Evolutionary conservation across 1,140 invertebrate species (phyloP), one percentile per base, ranked within the genome.

Genomic region (Drosophila orosa): DNA sequence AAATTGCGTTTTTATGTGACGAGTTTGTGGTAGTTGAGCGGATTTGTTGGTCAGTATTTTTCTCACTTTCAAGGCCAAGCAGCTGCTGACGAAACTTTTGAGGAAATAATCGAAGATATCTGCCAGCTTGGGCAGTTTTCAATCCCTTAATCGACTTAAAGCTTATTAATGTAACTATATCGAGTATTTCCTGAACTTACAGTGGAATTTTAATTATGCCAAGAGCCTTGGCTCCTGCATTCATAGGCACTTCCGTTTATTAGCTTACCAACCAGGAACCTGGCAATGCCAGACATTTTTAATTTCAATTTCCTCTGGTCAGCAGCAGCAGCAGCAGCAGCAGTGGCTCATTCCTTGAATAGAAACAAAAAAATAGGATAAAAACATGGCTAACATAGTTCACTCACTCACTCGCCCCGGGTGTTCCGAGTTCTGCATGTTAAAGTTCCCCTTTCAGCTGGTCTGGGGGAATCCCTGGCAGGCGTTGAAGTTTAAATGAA

Each of bases 201-300:
- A 59, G 25, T 42, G 44, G 5, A 27, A 31, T 78, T 86, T 74
- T 78, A 81, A 85, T 85, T 62, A 85, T 60, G 47, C 60, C 54
- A 74, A 74, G 66, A 68, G 59, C 66, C 61, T 13, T 27, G 13
- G 47, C 3, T 37, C 22, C 52, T 27, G 6, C 15, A 39, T 45
- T 65, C 39, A 37, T 22, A 13, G 25, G 22, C 15, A 54, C 22
- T 22, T 29, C 3, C 31, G 13, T 60, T 44, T 42, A 66, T 52
- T 66, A 33, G 27, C 35, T 65, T 17, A 65, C 33, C 22, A 25
- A 5, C 3, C 5, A 12, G 10, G 7, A 15, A 5, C 12, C n/a
- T 12, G 0, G 40, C 42, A 10, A 22, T 45, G n/a, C 8, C 42
- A 39, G 31, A n/a, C 33, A 39, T 47, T 68, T 65, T 42, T 27